These are phyloP conservation scores for Lithophane semibrunnea DNA, from an alignment of 2,888 invertebrate genomes.

Conservation along the genomic window DNA sequence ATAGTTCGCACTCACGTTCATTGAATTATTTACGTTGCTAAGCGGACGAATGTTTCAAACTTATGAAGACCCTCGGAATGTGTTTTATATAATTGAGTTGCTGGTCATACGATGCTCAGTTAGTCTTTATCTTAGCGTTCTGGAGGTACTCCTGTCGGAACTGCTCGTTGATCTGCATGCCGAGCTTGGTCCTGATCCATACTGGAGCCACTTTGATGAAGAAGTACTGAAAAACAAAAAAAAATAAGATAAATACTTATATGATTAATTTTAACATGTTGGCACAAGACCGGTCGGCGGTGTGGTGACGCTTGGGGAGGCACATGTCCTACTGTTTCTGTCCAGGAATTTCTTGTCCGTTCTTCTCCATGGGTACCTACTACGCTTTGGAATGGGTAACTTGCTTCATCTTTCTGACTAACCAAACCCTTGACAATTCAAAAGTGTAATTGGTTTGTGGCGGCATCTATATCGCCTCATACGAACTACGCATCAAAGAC, in stretches of 20 bases:
- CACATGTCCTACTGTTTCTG: background rate
- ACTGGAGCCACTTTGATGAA: slow-evolving; percentile 91
- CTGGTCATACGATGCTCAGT: slow-evolving; percentile 61
- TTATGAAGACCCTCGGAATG: background rate
- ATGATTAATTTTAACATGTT: background rate
- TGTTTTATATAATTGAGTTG: too few species aligned
- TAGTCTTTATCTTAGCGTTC: slow-evolving; percentile 75
- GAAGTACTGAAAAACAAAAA: slow-evolving; percentile 84
- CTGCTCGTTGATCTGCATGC: slow-evolving; percentile 89
- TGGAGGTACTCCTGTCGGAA: slow-evolving; percentile 92
- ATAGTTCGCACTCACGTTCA: background rate
- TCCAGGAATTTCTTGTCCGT: too few species aligned
- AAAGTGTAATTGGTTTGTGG: too few species aligned
- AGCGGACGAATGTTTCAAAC: background rate
- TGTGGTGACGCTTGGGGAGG: background rate
- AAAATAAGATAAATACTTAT: background rate
- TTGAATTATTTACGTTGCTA: background rate
- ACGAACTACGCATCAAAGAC: too few species aligned
- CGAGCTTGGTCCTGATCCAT: slow-evolving; percentile 92
- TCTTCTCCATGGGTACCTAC: too few species aligned
- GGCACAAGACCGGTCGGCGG: background rate
- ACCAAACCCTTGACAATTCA: too few species aligned
- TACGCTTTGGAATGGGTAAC: too few species aligned
- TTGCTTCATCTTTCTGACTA: too few species aligned
- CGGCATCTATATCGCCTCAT: too few species aligned